Conservation (phyloP, 2,888 invertebrate genomes). For the Oligia latruncula region DNA sequence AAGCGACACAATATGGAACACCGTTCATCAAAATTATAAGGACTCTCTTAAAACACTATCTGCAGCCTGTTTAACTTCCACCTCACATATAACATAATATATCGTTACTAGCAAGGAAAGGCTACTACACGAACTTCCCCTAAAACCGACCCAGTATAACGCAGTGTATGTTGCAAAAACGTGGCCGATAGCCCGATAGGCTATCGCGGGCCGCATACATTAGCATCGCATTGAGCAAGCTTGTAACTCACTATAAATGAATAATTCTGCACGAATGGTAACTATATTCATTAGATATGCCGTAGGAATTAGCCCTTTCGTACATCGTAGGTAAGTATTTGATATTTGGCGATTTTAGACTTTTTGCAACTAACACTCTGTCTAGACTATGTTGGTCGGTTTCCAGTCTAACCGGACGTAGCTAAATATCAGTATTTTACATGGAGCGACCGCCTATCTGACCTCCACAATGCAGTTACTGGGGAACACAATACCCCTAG, state of each 20-base stretch:
- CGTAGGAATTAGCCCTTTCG: slow-evolving; percentile 3
- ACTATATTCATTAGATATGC: slow-evolving; percentile 61
- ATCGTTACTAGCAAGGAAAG: slow-evolving; percentile 9
- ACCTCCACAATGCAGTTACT: neutral
- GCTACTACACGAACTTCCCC: slow-evolving; percentile 25
- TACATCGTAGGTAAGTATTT: neutral
- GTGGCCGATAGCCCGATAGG: slow-evolving; percentile 50
- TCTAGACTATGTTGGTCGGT: too few relatives aligned
- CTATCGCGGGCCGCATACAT: slow-evolving; percentile 74
- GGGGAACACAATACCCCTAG: too few relatives aligned
- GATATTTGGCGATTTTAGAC: neutral
- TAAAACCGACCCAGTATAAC: slow-evolving; percentile 31
- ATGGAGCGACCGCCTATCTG: neutral
- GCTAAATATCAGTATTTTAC: neutral
- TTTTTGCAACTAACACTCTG: neutral
- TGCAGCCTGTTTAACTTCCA: neutral
- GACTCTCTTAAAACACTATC: neutral
- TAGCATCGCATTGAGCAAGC: slow-evolving; percentile 73
- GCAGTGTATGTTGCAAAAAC: slow-evolving; percentile 66
- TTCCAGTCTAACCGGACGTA: neutral
- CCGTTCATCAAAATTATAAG: neutral
- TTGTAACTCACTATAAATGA: slow-evolving; percentile 73
- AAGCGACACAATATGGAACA: neutral
- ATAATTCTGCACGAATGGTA: slow-evolving; percentile 71
- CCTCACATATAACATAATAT: neutral